phyloP scores from a whole-genome alignment of 64 coral and sea anemone genomes.

The Actinia tenebrosa region DNA sequence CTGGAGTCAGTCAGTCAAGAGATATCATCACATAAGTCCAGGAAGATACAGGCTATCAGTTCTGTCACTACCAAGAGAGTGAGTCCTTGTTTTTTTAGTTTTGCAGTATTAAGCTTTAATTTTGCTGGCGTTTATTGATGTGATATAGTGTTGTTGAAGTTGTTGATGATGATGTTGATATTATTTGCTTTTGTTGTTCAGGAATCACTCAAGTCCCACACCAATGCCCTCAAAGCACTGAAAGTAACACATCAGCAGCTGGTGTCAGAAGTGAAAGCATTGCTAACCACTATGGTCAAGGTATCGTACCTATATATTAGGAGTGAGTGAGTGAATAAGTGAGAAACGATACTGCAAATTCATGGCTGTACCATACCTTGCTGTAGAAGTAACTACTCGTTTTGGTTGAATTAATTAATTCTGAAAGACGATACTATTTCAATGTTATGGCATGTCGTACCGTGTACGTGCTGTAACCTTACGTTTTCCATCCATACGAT shows the following conservation, averaged over 20 bases:
- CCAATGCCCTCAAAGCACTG: conserved; percentile 49
- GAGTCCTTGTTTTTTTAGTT: conserved; percentile 15
- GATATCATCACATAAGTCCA: conserved; percentile 65
- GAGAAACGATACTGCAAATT: too few relatives aligned
- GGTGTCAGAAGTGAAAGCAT: conserved; percentile 87
- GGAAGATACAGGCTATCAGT: conserved; percentile 65
- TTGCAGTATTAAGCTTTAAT: too few relatives aligned
- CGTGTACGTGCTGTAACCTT: too few relatives aligned
- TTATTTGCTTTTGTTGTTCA: neutral
- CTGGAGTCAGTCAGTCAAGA: conserved; percentile 62
- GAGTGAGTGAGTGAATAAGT: too few relatives aligned
- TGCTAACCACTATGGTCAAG: conserved; percentile 91
- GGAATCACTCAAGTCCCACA: conserved; percentile 75
- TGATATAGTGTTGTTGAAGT: too few relatives aligned
- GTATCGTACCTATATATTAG: neutral
- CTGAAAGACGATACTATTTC: too few relatives aligned
- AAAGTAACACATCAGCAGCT: conserved; percentile 87
- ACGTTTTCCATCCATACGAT: too few relatives aligned
- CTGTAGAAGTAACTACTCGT: too few relatives aligned
- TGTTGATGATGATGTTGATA: neutral
- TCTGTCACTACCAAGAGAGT: conserved; percentile 71
- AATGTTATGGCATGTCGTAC: too few relatives aligned
- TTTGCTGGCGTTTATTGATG: too few relatives aligned
- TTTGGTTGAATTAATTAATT: too few relatives aligned
- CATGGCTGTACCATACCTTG: too few relatives aligned